These are phyloP conservation scores for Budorcas taxicolor DNA, from an alignment of 2,113 vertebrate species.

Conservation along the genomic window DNA sequence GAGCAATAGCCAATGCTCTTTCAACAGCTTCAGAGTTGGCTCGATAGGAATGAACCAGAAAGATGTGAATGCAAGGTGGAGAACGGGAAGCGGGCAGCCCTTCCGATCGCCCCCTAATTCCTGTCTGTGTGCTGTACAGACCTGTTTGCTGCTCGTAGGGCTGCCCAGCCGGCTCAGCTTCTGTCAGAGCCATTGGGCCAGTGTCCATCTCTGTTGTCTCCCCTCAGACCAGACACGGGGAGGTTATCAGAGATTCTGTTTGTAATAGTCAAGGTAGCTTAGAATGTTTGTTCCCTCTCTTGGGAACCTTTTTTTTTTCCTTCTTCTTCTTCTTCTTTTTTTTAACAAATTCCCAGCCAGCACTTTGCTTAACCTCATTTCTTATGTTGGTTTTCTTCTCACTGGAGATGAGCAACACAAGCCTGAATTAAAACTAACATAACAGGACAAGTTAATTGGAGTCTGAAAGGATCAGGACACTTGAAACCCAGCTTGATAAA, in stretches of 20 bases:
- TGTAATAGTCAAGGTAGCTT: constrained; percentile 21
- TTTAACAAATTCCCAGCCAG: constrained; percentile 7
- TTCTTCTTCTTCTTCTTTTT: neutral
- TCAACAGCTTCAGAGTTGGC: constrained; percentile 16
- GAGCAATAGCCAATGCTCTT: constrained; percentile 25
- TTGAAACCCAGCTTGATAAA: constrained; percentile 35
- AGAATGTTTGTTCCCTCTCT: constrained; percentile 29
- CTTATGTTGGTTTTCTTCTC: constrained; percentile 30
- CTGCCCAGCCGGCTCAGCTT: neutral
- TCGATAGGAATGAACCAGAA: neutral
- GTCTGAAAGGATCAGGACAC: constrained; percentile 2
- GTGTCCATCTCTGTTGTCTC: neutral
- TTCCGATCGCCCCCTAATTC: neutral
- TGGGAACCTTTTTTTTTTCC: neutral
- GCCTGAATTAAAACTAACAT: constrained; percentile 34
- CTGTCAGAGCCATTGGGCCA: neutral
- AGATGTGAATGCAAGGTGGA: neutral
- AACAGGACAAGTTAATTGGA: constrained; percentile 43
- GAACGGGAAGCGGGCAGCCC: neutral
- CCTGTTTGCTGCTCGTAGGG: neutral
- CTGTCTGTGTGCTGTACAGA: neutral
- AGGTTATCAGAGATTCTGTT: constrained; percentile 34
- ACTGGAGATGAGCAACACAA: constrained; percentile 18
- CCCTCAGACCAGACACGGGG: neutral
- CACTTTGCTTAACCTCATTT: constrained; percentile 43